Percentiles rank a stretch among this genome's conserved stretches.
phyloP scores from a whole-genome alignment of 2,113 vertebrate species.

The Chaetura pelagica region DNA sequence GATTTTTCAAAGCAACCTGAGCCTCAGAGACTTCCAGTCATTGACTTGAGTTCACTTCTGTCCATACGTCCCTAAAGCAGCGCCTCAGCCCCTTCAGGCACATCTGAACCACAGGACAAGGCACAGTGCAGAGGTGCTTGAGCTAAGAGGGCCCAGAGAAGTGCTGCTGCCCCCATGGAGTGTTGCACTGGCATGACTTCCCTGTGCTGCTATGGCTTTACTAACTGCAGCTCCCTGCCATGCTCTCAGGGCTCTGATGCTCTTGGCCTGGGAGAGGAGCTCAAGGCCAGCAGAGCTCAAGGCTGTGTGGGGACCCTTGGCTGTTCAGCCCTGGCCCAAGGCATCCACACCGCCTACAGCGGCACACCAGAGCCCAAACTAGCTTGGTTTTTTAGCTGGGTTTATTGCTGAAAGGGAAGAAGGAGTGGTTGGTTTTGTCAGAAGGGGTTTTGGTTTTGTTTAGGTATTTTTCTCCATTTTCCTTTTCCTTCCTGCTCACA shows the following conservation, averaged over 20 bases:
- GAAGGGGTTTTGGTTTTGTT: background rate
- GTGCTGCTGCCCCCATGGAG: accelerated
- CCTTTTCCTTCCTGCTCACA: background rate
- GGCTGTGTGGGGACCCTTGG: accelerated
- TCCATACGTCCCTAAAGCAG: accelerated
- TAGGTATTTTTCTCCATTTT: background rate
- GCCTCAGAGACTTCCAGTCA: background rate
- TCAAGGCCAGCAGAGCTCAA: background rate
- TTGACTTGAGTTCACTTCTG: background rate
- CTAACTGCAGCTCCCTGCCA: background rate
- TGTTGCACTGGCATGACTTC: background rate
- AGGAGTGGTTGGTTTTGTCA: background rate
- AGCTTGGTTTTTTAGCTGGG: background rate
- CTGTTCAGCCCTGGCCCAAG: background rate
- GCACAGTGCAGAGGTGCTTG: background rate
- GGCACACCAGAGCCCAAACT: background rate
- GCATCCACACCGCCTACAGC: background rate
- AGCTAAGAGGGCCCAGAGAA: background rate
- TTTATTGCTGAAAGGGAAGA: background rate
- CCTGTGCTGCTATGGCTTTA: background rate
- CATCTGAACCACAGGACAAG: accelerated
- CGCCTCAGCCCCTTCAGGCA: background rate
- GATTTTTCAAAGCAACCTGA: background rate
- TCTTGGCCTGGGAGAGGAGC: background rate
- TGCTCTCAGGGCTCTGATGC: background rate